Base-by-base conservation (phyloP, 2,113 vertebrate species). In the Eleginops maclovinus region DNA sequence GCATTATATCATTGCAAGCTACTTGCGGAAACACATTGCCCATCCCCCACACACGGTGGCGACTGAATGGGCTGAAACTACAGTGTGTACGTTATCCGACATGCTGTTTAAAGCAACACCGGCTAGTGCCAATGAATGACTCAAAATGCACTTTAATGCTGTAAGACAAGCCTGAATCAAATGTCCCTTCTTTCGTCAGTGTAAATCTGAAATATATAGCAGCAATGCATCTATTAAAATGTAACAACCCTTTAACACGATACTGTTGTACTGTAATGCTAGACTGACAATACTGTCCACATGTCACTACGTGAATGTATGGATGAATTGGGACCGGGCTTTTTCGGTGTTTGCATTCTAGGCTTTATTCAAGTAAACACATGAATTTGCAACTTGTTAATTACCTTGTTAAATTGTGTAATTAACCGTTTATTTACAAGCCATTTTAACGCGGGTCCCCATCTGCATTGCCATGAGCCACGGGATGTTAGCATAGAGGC, bases 31-130 rank as follows among this genome's bases (percentile, higher is more conserved):
- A 78, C 21, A 65, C 66, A 53, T 1, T 14, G 40, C 77, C 79
- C 83, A 59, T 69, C 87, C 86, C 79, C 79, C 87, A 81, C 71
- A n/a, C 44, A n/a, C 12, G 8, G 41, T 5, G 12, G 59, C 40
- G 36, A 26, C 50, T 76, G 46, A 72, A 82, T 80, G 86, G 60
- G 54, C 43, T 66, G 31, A 9, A 47, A 70, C 70, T 70, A 69
- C 79, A 44, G 78, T 58, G 75, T 31, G 75, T 64, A 68, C 46
- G 24, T 71, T 67, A 17, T 21, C 17, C 28, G 11, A 50, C 69
- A 60, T 26, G 71, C 59, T 66, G 51, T 9, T 7, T 13, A 46
- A 41, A 9, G 54, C 24, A 46, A 9, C 40, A 19, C 36, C 31
- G 31, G 31, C 31, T 36, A 36, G 7, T 43, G 31, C 16, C 5